Evolutionary conservation across 2,113 vertebrate genomes (phyloP), one percentile per base, ranked within the genome.

Genomic region (Coregonus clupeaformis): DNA sequence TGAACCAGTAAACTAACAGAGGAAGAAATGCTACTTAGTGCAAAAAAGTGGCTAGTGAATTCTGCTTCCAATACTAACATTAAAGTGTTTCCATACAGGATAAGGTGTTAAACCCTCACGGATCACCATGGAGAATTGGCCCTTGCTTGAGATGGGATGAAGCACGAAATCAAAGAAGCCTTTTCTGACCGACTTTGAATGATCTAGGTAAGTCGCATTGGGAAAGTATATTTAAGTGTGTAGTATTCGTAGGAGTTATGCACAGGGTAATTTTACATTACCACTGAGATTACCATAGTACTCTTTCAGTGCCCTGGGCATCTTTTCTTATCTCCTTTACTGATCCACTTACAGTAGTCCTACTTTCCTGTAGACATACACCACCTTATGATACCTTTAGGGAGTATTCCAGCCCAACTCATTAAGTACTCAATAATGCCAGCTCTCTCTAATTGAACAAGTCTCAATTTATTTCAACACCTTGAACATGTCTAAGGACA

Each of bases 361-460:
- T 55, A 73, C 74, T 76, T 85, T 77, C 80, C 77, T 76, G 72
- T 74, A 77, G 78, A 74, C 75, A 52, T 52, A 65, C 29, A 76
- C 86, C 84, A 84, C 76, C 81, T 84, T 55, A 32, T 80, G 71
- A 75, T 64, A 52, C 49, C 89, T 86, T 88, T 72, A 25, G 86
- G 86, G 89, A 88, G 72, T 59, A 71, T 84, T 85, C 78, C 84
- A 77, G 76, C 82, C 82, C 81, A 87, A 36, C 82, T 87, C 84
- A 91, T 90, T 90, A 88, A 79, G 64, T 82, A 64, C 77, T 86
- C 80, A 84, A 78, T 92, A 82, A 88, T 87, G 79, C 85, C 68
- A 77, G 87, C 86, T 79, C 84, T 77, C 69, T 87, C 83, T 92
- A 91, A 90, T 87, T 91, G 87, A 87, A 91, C 87, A 79, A 60